phyloP scores from a whole-genome alignment of 2,888 invertebrate species.

The Mythimna pallens region DNA sequence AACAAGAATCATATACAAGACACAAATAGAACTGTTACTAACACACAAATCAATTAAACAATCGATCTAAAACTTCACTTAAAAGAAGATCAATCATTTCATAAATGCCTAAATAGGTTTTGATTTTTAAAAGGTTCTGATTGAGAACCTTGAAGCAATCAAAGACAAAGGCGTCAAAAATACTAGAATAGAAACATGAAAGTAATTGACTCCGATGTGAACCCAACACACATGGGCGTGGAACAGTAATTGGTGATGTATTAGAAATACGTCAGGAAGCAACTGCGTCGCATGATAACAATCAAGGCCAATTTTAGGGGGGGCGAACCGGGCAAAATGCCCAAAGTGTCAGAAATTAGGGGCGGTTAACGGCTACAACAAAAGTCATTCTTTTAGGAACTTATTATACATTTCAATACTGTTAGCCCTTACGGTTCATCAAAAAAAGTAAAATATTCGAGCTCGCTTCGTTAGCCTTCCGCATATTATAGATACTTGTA shows the following conservation, averaged over 20 bases:
- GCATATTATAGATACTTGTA: too few relatives aligned
- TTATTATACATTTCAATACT: too few relatives aligned
- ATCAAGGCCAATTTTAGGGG: background rate
- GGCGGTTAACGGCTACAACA: too few relatives aligned
- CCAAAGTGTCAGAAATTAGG: too few relatives aligned
- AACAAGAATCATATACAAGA: background rate
- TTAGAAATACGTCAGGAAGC: constrained; percentile 27
- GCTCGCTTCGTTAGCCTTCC: too few relatives aligned
- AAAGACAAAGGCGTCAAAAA: constrained; percentile 33
- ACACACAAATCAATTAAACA: constrained; percentile 15
- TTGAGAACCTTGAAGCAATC: constrained; percentile 52
- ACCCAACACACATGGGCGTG: constrained; percentile 39
- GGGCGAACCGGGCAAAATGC: too few relatives aligned
- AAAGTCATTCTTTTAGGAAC: too few relatives aligned
- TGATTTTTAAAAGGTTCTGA: constrained; percentile 6
- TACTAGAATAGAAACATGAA: constrained; percentile 49
- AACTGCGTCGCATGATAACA: constrained; percentile 22
- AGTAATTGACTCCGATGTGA: constrained; percentile 56
- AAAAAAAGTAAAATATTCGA: too few relatives aligned
- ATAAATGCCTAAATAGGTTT: constrained; percentile 16
- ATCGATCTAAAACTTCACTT: constrained; percentile 5
- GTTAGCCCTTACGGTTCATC: too few relatives aligned
- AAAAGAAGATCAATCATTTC: constrained; percentile 28
- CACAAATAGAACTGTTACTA: background rate
- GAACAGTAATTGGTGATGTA: constrained; percentile 46